Evolutionary conservation across 2,113 vertebrate species (phyloP).

Genomic region (Gymnorhina tibicen): DNA sequence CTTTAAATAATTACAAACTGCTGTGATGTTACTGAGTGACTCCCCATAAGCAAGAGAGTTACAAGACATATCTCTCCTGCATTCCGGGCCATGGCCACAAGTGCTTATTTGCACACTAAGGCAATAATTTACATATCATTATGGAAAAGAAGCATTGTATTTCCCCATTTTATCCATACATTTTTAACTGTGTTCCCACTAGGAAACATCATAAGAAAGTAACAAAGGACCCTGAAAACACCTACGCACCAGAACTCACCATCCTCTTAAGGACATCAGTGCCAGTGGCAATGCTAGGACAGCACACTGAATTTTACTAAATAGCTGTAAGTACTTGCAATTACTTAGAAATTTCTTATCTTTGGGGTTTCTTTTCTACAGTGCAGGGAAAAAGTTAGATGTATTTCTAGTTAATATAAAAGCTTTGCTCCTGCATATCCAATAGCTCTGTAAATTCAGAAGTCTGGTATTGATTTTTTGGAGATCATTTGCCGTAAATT

Average conservation of each 20-base stretch:
- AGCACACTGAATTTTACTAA: background rate
- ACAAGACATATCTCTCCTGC: background rate
- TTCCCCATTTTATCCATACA: background rate
- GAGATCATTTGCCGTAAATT: constrained; percentile 13
- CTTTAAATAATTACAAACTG: background rate
- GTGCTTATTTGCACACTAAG: background rate
- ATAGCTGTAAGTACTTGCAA: background rate
- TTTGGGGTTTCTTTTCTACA: background rate
- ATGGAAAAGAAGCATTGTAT: background rate
- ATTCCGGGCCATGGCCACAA: background rate
- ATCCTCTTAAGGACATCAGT: background rate
- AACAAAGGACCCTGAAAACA: background rate
- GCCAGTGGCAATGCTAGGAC: background rate
- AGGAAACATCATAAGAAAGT: background rate
- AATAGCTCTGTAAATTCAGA: background rate
- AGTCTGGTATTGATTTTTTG: constrained; percentile 24
- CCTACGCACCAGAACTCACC: rapidly evolving
- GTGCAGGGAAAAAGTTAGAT: background rate
- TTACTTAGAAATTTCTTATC: background rate
- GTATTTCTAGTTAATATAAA: constrained; percentile 1
- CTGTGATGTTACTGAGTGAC: background rate
- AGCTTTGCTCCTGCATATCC: background rate
- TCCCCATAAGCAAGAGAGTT: background rate
- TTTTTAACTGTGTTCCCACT: background rate
- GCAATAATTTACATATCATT: background rate